Evolutionary conservation across 2,888 invertebrate species (phyloP).

Genomic region (Shargacucullia verbasci): DNA sequence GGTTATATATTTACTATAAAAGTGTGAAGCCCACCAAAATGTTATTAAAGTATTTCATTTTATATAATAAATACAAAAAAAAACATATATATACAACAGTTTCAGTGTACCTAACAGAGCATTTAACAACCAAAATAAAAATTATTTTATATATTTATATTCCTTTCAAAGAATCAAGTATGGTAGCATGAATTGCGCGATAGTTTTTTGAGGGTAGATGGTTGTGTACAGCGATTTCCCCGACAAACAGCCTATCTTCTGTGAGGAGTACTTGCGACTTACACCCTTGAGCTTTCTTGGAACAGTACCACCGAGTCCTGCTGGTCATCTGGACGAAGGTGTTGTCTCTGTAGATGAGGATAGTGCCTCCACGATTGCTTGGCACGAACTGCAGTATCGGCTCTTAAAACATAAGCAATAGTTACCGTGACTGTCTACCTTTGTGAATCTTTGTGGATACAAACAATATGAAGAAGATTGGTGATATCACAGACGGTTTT

Average conservation of each 20-base stretch:
- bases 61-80: too few relatives aligned
- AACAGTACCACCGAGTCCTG: constrained; percentile 66
- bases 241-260: constrained; percentile 27
- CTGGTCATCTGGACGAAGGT: constrained; percentile 50
- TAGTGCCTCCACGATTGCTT: constrained; percentile 37
- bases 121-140: too few relatives aligned
- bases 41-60: too few relatives aligned
- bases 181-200: not conserved
- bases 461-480: too few relatives aligned
- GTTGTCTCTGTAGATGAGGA: constrained; percentile 43
- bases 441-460: too few relatives aligned
- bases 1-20: too few relatives aligned
- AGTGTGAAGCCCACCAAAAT: too few relatives aligned
- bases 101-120: too few relatives aligned
- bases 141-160: too few relatives aligned
- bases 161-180: not conserved
- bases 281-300: constrained; percentile 61
- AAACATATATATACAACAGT: too few relatives aligned
- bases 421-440: not conserved
- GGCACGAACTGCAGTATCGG: constrained; percentile 42
- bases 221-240: constrained; percentile 49
- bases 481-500: too few relatives aligned
- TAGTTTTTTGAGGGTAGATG: constrained; percentile 43
- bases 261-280: constrained; percentile 53
- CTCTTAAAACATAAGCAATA: constrained; percentile 12